Base-by-base conservation (phyloP, 2,797 vertebrate genomes). In the Bovichtus diacanthus region DNA sequence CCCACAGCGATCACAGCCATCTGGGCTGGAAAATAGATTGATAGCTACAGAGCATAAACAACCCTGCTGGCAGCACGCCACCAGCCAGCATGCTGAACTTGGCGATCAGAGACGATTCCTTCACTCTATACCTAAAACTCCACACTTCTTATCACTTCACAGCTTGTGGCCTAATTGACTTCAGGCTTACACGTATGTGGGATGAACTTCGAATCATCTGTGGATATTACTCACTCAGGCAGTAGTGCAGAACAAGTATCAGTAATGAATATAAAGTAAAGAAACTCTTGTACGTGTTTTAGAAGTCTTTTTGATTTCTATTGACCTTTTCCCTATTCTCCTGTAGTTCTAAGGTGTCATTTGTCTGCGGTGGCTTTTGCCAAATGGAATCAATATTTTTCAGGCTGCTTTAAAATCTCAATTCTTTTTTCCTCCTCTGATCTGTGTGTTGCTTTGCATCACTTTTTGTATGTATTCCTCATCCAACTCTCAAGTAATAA, bases 21-120 rank as follows among this genome's bases (percentile, higher is more conserved):
- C 90, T 91, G 88, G 65, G 71, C 79, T 84, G 87, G 81, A 77
- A 87, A 85, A 84, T 81, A 77, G 85, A 90, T 80, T 47, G 77
- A 89, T 77, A 39, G 63, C 84, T 81, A 41, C 49, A 36, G 85
- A 82, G 87, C 81, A 79, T 64, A 84, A 90, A 84, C 78, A 86
- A 78, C 74, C 70, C 60, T 53, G 78, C 60, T 88, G 86, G 89
- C 82, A 70, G 81, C 47, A 65, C 34, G 70, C 84, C 84, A 76
- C 58, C 80, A 80, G 76, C 75, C 76, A 64, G 79, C 74, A 54
- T 23, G 63, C 72, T 80, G 63, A 81, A 86, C 68, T 75, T 75
- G 74, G 79, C 47, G 38, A 81, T 74, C 58, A 18, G 34, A 77
- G 68, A 77, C 43, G 66, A 90, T 86, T 77, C 76, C 71, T 74